Base-by-base conservation (phyloP, 1,140 invertebrate genomes). In the Pogonus chalceus region DNA sequence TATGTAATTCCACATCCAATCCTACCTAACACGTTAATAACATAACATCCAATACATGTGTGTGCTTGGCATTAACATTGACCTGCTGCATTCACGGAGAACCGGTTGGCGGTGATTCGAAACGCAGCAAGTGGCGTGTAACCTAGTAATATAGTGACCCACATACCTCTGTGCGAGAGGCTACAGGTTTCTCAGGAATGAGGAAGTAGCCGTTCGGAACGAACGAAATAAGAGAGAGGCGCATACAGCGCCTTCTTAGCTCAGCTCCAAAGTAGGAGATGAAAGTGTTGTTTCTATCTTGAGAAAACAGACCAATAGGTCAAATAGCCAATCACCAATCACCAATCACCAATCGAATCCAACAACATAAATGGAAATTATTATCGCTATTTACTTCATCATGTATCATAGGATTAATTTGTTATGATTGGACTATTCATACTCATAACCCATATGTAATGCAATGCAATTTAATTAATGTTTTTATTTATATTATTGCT, bases 171-270 rank as follows among this genome's bases (percentile, higher is more conserved):
- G 18, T 21, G 3, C 4, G 20, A 23, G 20, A 22, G 20, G 20
- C 22, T 22, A 22, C 20, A 22, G 20, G 47, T 49, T 23, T 23
- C 20, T 20, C 47, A 49, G 22, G 47, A 49, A 49, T 49, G 47
- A 49, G 47, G 47, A 49, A 49, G 47, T 49, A 49, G 21, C 22
- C 4, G 22, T 35, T n/a, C n/a, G n/a, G n/a, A n/a, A n/a, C n/a
- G n/a, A n/a, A n/a, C n/a, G n/a, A n/a, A n/a, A n/a, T n/a, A 43
- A 43, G 37, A 43, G 37, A 43, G 37, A 43, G 37, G 37, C 18
- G 9, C 4, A 43, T 7, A 43, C 7, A 18, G 18, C 37, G 37
- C 37, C 3, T 43, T 16, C 18, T 43, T 7, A 10, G 18, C 26
- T 31, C 26, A n/a, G 37, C 4, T 10, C 18, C 37, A 43, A 43